Conservation (phyloP, 2,888 invertebrate genomes). For the Caenorhabditis sulstoni region DNA sequence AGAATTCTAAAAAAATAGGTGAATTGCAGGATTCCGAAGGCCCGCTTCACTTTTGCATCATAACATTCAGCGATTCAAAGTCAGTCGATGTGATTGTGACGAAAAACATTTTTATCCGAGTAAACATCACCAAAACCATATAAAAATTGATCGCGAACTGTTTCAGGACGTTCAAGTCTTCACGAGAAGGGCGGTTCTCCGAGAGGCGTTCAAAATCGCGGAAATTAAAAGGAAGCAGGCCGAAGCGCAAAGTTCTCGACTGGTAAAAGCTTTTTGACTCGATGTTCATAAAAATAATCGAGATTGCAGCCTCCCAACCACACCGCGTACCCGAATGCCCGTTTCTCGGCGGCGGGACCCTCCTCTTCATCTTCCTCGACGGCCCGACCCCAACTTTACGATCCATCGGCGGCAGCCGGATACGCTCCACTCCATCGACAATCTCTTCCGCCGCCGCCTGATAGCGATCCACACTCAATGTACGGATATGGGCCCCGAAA, state of each 20-base stretch:
- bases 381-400: background rate
- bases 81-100: conserved; percentile 37
- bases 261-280: background rate
- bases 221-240: conserved; percentile 55
- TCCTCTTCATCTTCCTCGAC: background rate
- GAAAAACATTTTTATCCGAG: conserved; percentile 39
- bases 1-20: background rate
- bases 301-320: conserved; percentile 35
- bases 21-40: conserved; percentile 52
- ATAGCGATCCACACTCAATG: conserved; percentile 10
- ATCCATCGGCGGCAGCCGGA: conserved; percentile 35
- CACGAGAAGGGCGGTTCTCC: conserved; percentile 47
- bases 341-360: background rate
- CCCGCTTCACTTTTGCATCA: conserved; percentile 55
- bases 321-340: conserved; percentile 28
- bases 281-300: background rate
- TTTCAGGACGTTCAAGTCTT: conserved; percentile 51
- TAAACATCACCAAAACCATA: background rate
- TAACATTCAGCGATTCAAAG: conserved; percentile 36
- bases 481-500: conserved; percentile 48
- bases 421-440: conserved; percentile 21
- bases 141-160: background rate
- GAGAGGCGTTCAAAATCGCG: conserved; percentile 61
- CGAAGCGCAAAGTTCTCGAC: background rate
- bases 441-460: background rate